A percentile compares a stretch with the other conserved stretches of the same genome.
Evolutionary conservation across 1,140 invertebrate species (phyloP).

Genomic region (Alviniconcha marisindica): DNA sequence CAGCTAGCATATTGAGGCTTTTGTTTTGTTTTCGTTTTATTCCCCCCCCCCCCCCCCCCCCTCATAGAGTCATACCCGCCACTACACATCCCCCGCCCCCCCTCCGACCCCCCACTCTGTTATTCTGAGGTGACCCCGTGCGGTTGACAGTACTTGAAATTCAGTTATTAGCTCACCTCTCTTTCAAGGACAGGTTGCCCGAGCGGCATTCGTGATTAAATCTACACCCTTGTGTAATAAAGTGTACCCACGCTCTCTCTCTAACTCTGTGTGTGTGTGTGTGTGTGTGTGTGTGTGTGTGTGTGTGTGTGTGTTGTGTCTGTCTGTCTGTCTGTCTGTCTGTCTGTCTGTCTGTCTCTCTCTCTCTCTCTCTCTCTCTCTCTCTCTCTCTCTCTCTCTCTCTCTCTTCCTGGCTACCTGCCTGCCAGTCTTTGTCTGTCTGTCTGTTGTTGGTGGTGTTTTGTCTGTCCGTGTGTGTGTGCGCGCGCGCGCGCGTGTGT

Average conservation of each 20-base stretch:
- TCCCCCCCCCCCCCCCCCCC: no score
- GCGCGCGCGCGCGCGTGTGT: not conserved
- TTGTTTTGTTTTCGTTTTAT: no score
- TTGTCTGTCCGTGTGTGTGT: not conserved
- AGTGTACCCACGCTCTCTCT: no score
- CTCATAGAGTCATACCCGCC: no score
- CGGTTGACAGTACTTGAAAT: no score
- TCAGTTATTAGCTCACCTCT: not conserved
- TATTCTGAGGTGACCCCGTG: no score
- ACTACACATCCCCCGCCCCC: no score
- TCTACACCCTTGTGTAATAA: no score
- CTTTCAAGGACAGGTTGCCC: no score
- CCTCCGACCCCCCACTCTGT: no score
- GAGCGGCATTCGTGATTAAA: no score
- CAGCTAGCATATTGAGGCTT: no score
- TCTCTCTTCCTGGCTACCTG: not conserved
- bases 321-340: not conserved
- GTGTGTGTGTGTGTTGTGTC: not conserved
- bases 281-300: not conserved
- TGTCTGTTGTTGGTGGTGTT: not conserved
- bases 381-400: conserved; percentile 34
- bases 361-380: conserved; percentile 28
- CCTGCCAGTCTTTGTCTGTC: conserved; percentile 21
- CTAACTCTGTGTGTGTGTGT: not conserved
- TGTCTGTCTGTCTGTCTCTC: conserved; percentile 11